phyloP scores from a whole-genome alignment of 2,888 invertebrate species.

The Aleiodes alternator region DNA sequence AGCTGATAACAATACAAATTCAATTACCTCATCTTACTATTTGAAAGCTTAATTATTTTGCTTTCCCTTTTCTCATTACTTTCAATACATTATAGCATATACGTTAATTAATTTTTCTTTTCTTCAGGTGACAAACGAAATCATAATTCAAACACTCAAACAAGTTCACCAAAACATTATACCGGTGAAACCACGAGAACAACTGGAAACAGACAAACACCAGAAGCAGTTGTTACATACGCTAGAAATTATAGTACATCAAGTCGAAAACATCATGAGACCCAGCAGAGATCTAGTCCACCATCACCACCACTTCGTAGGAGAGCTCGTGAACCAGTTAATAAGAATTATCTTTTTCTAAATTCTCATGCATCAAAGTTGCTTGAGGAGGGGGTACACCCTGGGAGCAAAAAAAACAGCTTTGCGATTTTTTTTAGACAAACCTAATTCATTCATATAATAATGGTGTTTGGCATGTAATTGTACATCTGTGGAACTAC shows the following conservation, averaged over 20 bases:
- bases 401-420: too few species aligned
- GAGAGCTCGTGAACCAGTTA: constrained; percentile 66
- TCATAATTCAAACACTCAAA: constrained; percentile 42
- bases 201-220: constrained; percentile 58
- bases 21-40: neutral
- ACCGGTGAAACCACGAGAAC: constrained; percentile 59
- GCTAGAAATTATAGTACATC: constrained; percentile 51
- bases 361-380: too few species aligned
- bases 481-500: too few species aligned
- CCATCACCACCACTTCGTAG: constrained; percentile 70
- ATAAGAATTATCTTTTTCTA: neutral
- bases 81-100: too few species aligned
- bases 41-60: constrained; percentile 24
- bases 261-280: constrained; percentile 57
- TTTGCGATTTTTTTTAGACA: too few species aligned
- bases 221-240: constrained; percentile 56
- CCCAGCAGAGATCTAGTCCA: constrained; percentile 59
- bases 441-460: too few species aligned
- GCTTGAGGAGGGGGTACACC: too few species aligned
- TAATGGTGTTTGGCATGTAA: too few species aligned
- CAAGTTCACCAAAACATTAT: constrained; percentile 64
- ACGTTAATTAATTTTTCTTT: too few species aligned
- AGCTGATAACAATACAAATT: too few species aligned
- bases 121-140: constrained; percentile 52
- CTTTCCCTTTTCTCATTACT: neutral